A percentile compares a stretch with the other conserved stretches of the same genome.
These are phyloP conservation scores for Patiria pectinifera DNA, from an alignment of 53 echinoderm and acorn worm species.

Conservation along the genomic window DNA sequence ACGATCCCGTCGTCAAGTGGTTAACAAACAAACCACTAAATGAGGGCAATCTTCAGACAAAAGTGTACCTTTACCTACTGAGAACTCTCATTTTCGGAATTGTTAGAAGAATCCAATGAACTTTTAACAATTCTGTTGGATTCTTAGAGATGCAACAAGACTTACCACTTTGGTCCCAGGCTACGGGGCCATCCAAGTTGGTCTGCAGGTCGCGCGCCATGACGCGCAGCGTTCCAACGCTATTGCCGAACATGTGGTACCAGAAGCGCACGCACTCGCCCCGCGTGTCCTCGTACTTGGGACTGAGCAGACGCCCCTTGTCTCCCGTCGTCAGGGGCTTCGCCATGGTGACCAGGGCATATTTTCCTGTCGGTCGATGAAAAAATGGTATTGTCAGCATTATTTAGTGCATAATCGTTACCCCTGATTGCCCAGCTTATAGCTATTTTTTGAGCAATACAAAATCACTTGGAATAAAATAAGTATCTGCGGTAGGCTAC, in stretches of 20 bases:
- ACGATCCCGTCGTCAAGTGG: too few species aligned
- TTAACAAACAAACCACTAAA: too few species aligned
- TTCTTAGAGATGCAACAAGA: neutral
- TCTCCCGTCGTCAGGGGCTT: conserved; percentile 62
- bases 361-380: conserved; percentile 27
- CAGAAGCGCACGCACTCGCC: conserved; percentile 73
- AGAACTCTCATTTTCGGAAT: too few species aligned
- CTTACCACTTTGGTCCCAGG: conserved; percentile 55
- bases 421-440: neutral
- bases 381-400: neutral
- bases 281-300: conserved; percentile 29
- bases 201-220: conserved; percentile 53
- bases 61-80: too few species aligned
- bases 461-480: neutral
- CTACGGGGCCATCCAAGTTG: conserved; percentile 8
- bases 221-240: conserved; percentile 66
- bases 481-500: too few species aligned
- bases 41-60: too few species aligned
- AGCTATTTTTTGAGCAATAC: neutral
- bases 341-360: conserved; percentile 52
- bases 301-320: conserved; percentile 75
- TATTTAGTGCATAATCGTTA: neutral
- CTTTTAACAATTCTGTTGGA: too few species aligned
- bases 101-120: too few species aligned
- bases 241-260: conserved; percentile 81